Evolutionary conservation across 2,888 invertebrate genomes (phyloP).

Genomic region (Dryobota labecula): DNA sequence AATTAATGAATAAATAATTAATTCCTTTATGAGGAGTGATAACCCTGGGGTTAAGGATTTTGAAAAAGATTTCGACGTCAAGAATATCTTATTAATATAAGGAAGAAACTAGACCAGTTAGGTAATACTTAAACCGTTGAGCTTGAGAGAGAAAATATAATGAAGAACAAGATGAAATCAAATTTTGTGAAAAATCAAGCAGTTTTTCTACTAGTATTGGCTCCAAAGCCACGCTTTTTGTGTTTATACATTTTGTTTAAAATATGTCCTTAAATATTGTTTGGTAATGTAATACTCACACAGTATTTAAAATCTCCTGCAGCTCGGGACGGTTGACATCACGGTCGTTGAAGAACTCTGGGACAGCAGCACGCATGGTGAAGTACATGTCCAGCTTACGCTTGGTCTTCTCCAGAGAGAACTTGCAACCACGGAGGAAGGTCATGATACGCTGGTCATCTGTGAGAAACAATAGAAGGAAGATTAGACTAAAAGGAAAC

Average conservation of each 20-base stretch:
- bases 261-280: neutral
- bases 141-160: neutral
- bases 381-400: conserved; percentile 97
- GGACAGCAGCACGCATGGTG: conserved; percentile 95
- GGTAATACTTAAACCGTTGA: neutral
- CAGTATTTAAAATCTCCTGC: conserved; percentile 92
- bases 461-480: conserved; percentile 69
- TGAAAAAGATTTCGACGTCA: neutral
- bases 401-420: conserved; percentile 96
- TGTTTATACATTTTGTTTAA: neutral
- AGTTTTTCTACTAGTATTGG: neutral
- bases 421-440: conserved; percentile 96
- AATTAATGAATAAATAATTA: conserved; percentile 21
- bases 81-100: neutral
- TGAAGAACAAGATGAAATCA: neutral
- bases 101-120: neutral
- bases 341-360: conserved; percentile 95
- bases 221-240: neutral
- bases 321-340: conserved; percentile 94
- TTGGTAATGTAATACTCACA: conserved; percentile 89
- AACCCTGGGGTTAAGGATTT: conserved; percentile 47
- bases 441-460: conserved; percentile 95
- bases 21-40: neutral
- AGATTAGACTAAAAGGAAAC: no score
- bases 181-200: neutral